A percentile compares a stretch with the other conserved stretches of the same genome.
Conservation (phyloP, 1,140 invertebrate species). For the Drosophila eugracilis region DNA sequence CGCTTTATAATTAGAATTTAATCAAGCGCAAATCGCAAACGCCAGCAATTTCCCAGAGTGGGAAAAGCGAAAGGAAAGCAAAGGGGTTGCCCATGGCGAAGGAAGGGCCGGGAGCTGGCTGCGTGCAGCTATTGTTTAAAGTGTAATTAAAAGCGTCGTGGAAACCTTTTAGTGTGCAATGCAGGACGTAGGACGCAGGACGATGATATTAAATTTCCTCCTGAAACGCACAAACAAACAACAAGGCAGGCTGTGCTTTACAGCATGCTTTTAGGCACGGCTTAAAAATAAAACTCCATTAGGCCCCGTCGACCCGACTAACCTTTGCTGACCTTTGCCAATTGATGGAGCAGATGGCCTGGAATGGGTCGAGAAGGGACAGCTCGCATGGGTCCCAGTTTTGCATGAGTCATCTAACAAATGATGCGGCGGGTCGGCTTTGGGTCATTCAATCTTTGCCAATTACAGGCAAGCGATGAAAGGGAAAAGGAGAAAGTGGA, state of each 20-base stretch:
- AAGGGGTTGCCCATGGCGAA: slow-evolving; percentile 38
- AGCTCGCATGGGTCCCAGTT: slow-evolving; percentile 11
- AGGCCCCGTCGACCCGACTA: slow-evolving; percentile 25
- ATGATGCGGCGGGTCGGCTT: slow-evolving; percentile 44
- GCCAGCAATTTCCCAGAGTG: slow-evolving; percentile 53
- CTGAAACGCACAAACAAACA: slow-evolving; percentile 18
- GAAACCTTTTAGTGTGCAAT: slow-evolving; percentile 74
- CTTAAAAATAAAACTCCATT: slow-evolving; percentile 66
- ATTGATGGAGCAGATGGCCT: slow-evolving; percentile 47
- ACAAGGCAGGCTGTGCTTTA: slow-evolving; percentile 21
- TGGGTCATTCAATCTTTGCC: slow-evolving; percentile 55
- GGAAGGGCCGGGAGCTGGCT: slow-evolving; percentile 8
- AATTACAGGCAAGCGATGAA: slow-evolving; percentile 30
- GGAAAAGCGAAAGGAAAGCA: slow-evolving; percentile 13
- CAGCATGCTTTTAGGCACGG: slow-evolving; percentile 43
- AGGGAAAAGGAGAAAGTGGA: slow-evolving; percentile 16
- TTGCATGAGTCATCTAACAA: slow-evolving; percentile 79
- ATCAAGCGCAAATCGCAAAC: slow-evolving; percentile 83
- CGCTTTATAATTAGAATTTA: slow-evolving; percentile 84
- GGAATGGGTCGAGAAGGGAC: slow-evolving; percentile 15
- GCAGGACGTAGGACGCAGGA: slow-evolving; percentile 20
- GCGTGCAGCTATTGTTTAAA: slow-evolving; percentile 73
- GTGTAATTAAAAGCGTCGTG: slow-evolving; percentile 79
- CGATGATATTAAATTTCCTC: slow-evolving; percentile 75
- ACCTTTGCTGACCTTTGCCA: slow-evolving; percentile 72